Base-by-base conservation (phyloP, 2,797 vertebrate genomes). In the Sciaenops ocellatus region DNA sequence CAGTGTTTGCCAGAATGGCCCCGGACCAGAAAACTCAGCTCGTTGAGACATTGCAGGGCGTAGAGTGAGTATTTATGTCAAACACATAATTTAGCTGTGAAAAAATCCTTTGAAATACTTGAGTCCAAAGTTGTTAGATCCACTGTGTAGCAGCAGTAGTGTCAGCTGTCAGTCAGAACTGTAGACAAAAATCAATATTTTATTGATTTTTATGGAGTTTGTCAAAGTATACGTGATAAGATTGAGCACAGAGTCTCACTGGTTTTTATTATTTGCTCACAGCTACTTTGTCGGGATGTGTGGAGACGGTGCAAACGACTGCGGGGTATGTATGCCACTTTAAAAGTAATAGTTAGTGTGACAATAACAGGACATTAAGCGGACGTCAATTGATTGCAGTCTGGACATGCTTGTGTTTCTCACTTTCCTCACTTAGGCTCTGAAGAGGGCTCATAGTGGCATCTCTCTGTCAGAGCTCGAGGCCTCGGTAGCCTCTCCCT, bases 241-340 rank as follows among this genome's bases (percentile, higher is more conserved):
- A 47, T 34, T 82, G 3, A 51, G 13, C 50, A 44, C 22, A 9
- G 5, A 76, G 8, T 84, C 34, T 38, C 0, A 69, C 18, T 69
- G 15, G 2, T 79, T 6, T 73, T 69, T 68, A 13, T 84, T 11
- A 30, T 88, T 61, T 80, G 3, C 44, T 82, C 79, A 6, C 90
- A 99, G 98, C 90, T 99, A 99, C 92, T 98, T 96, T 85, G 98
- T 99, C 76, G 98, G 97, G 48, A 99, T 99, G 98, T 99, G 98
- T 75, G 98, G 98, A 82, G 98, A 99, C 46, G 98, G 98, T 60
- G 98, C 98, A 57, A 99, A 99, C 56, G 98, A 99, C 89, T 99
- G 98, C 91, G 98, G 98, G 47, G 98, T 99, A 95, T 93, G 97
- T 97, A 87, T 10, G 13, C n/a, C 12, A 2, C 22, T 50, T 79